Percentiles rank a stretch among this genome's conserved stretches.
Conservation (phyloP, 2,113 vertebrate genomes). For the Mirza zaza region DNA sequence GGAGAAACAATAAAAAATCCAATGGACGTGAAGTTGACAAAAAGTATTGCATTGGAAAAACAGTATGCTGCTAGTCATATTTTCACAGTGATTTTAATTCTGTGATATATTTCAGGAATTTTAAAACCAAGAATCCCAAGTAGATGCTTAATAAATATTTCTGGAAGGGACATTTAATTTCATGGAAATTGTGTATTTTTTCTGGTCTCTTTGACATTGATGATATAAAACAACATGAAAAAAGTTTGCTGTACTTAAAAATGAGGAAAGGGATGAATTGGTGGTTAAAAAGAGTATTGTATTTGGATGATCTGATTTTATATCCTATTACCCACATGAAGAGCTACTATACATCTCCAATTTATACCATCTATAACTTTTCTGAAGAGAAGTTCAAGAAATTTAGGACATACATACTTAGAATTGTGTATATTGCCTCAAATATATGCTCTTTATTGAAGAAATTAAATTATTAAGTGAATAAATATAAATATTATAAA, state of each 20-base stretch:
- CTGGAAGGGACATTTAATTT: not conserved
- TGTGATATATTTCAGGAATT: not conserved
- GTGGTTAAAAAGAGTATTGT: not conserved
- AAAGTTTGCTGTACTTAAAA: not conserved
- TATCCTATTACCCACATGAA: not conserved
- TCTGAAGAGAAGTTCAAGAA: slow-evolving; percentile 1
- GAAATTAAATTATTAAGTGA: not conserved
- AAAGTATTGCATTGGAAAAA: slow-evolving; percentile 16
- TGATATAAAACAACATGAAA: not conserved
- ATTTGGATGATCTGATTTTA: not conserved
- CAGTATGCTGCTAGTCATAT: not conserved
- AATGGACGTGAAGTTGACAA: not conserved
- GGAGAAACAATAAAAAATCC: slow-evolving; percentile 45
- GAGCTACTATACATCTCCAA: not conserved
- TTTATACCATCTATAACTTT: not conserved
- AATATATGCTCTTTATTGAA: not conserved
- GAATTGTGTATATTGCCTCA: not conserved
- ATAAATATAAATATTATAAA: not conserved
- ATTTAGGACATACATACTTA: not conserved
- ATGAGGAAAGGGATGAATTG: not conserved
- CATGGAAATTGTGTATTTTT: not conserved
- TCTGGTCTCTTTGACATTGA: not conserved
- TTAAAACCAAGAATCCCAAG: slow-evolving; percentile 2
- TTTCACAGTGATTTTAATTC: slow-evolving; percentile 48
- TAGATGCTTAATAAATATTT: slow-evolving; percentile 8